phyloP scores from a whole-genome alignment of 2,797 vertebrate species.

The Novumbra hubbsi region DNA sequence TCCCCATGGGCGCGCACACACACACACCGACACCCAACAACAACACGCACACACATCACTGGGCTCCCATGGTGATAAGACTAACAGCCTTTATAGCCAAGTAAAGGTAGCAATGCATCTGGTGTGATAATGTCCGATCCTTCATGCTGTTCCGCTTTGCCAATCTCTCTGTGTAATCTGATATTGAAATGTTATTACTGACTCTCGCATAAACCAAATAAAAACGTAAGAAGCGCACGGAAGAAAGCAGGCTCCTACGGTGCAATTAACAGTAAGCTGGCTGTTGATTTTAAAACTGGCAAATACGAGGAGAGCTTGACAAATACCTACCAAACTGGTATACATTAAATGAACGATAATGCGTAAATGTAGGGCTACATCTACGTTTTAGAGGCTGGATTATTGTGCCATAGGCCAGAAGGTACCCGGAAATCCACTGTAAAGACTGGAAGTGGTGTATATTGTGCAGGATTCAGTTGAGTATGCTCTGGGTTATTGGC shows the following conservation, averaged over 20 bases:
- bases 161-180: slow-evolving; percentile 61
- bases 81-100: slow-evolving; percentile 62
- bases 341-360: neutral
- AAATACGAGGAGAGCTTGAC: slow-evolving; percentile 21
- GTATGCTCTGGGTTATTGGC: neutral
- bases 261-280: slow-evolving; percentile 60
- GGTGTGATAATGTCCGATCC: slow-evolving; percentile 67
- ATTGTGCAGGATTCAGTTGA: neutral
- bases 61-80: slow-evolving; percentile 55
- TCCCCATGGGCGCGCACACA: slow-evolving; percentile 33
- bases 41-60: slow-evolving; percentile 20
- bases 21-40: slow-evolving; percentile 23
- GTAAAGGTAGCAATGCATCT: slow-evolving; percentile 65
- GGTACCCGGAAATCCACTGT: neutral
- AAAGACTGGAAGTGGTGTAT: neutral
- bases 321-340: neutral
- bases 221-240: slow-evolving; percentile 42
- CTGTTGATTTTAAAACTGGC: slow-evolving; percentile 45
- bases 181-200: slow-evolving; percentile 66
- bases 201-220: slow-evolving; percentile 60
- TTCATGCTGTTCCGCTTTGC: slow-evolving; percentile 51
- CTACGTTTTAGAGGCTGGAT: too few species aligned
- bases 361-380: neutral
- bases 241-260: slow-evolving; percentile 53
- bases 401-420: neutral